Evolutionary conservation across 2,797 vertebrate species (phyloP).

Genomic region (Syngnathus acus): DNA sequence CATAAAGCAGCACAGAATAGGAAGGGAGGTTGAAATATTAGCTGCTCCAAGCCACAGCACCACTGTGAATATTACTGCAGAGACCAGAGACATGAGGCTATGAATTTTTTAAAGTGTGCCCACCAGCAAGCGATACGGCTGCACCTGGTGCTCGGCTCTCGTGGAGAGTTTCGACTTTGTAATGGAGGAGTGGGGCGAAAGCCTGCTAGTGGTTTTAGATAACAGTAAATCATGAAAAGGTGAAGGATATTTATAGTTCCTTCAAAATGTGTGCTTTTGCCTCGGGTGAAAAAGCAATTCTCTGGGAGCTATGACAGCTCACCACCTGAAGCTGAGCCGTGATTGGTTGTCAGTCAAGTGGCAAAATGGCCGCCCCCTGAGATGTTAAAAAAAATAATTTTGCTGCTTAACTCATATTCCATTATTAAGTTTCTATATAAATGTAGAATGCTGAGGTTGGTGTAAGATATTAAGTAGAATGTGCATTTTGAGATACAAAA

Average conservation of each 20-base stretch:
- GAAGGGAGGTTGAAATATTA: slow-evolving; percentile 22
- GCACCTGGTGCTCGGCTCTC: slow-evolving; percentile 41
- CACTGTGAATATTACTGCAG: slow-evolving; percentile 48
- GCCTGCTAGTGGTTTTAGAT: background rate
- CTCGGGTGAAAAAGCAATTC: background rate
- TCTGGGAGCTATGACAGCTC: background rate
- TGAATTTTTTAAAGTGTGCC: slow-evolving; percentile 36
- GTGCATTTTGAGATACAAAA: background rate
- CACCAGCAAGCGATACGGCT: slow-evolving; percentile 37
- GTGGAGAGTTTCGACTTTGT: slow-evolving; percentile 24
- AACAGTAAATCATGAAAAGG: background rate
- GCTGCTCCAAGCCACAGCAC: slow-evolving; percentile 42
- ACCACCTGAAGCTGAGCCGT: too few relatives aligned
- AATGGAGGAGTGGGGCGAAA: background rate
- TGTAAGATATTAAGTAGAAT: background rate
- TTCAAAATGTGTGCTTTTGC: slow-evolving; percentile 10
- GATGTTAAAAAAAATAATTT: too few relatives aligned
- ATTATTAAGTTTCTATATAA: slow-evolving; percentile 14
- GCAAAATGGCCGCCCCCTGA: too few relatives aligned
- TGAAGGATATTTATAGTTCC: background rate
- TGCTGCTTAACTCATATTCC: slow-evolving; percentile 29
- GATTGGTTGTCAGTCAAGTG: too few relatives aligned
- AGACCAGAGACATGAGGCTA: slow-evolving; percentile 32
- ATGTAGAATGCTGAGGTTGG: background rate
- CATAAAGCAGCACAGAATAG: slow-evolving; percentile 15